Evolutionary conservation across 2,797 vertebrate genomes (phyloP).

Genomic region (Dipus sagitta): DNA sequence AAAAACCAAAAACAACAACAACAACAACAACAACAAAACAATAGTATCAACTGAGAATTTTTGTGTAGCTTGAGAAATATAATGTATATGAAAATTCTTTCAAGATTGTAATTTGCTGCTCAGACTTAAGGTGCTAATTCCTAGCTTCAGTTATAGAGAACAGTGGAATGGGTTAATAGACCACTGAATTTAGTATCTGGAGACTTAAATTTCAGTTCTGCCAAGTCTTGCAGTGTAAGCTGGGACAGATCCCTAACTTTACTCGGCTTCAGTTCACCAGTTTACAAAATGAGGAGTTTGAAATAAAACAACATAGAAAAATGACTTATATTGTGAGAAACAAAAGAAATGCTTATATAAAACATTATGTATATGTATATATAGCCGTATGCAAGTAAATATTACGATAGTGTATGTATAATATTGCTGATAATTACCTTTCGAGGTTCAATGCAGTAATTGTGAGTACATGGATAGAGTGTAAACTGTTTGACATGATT

Average conservation of each 20-base stretch:
- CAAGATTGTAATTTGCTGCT: background rate
- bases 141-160: conserved; percentile 26
- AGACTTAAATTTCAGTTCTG: conserved; percentile 35
- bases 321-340: conserved; percentile 14
- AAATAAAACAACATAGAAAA: conserved; percentile 42
- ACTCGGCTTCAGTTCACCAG: background rate
- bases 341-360: conserved; percentile 42
- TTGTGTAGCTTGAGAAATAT: conserved; percentile 10
- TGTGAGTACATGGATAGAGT: background rate
- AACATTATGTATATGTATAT: background rate
- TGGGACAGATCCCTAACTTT: conserved; percentile 27
- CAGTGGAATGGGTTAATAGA: conserved; percentile 7
- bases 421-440: background rate
- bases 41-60: background rate
- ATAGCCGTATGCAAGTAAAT: background rate
- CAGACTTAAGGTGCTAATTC: conserved; percentile 43
- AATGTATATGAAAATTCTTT: conserved; percentile 39
- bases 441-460: background rate
- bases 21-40: no score
- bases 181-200: background rate
- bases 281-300: conserved; percentile 35
- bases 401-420: background rate
- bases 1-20: no score
- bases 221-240: background rate
- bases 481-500: background rate